phyloP scores from a whole-genome alignment of 1,140 invertebrate species.

The Papilio machaon region DNA sequence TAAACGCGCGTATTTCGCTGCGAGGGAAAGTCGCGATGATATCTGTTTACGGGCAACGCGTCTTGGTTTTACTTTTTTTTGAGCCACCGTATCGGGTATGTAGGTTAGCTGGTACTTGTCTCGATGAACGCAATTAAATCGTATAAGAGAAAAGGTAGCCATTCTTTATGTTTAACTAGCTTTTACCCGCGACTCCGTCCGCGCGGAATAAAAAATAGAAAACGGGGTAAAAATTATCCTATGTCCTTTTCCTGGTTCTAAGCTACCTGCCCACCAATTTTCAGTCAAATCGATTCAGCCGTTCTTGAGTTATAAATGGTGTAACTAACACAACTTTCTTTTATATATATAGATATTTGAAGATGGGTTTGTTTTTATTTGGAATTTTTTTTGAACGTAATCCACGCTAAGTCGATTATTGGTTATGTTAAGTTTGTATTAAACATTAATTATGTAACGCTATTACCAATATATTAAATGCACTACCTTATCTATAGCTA shows the following conservation, averaged over 20 bases:
- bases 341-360: too few relatives aligned
- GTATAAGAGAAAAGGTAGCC: constrained; percentile 9
- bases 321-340: too few relatives aligned
- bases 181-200: too few relatives aligned
- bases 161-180: constrained; percentile 12
- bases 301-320: too few relatives aligned
- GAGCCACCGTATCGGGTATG: constrained; percentile 31
- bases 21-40: constrained; percentile 34
- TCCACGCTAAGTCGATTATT: neutral
- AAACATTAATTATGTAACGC: neutral
- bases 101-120: constrained; percentile 25
- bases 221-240: too few relatives aligned
- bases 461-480: neutral
- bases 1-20: constrained; percentile 15
- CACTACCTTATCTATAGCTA: neutral
- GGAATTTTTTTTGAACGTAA: neutral
- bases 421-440: neutral
- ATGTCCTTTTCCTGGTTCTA: too few relatives aligned
- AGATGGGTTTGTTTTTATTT: constrained; percentile 6
- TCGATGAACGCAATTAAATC: constrained; percentile 25
- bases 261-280: too few relatives aligned
- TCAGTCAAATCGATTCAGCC: too few relatives aligned
- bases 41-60: constrained; percentile 36
- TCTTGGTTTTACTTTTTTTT: constrained; percentile 35
- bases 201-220: too few relatives aligned